Evolutionary conservation across 2,888 invertebrate genomes (phyloP), one percentile per base, ranked within the genome.

Genomic region (Bembecia ichneumoniformis): DNA sequence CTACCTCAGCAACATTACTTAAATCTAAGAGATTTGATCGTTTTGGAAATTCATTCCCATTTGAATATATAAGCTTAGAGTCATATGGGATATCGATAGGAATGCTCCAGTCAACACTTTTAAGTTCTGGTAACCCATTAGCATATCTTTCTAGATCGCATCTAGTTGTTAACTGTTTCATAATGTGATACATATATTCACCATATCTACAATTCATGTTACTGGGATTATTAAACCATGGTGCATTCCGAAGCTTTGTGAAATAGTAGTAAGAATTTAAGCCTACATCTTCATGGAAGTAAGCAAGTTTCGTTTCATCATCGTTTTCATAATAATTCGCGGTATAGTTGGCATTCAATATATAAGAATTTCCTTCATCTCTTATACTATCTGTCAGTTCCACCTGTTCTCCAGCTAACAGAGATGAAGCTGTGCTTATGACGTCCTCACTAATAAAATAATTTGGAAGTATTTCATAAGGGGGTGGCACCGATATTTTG

Each of bases 211-310:
- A 74, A 48, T 86, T 77, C 50, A 82, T 75, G 17, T 86, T 77
- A 13, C 58, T 49, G 11, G 57, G 52, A 28, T 51, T 54, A 57
- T 90, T 74, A 73, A 89, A 87, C 86, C 89, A 90, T 3, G 91
- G 89, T 45, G 89, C 84, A 57, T 76, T 66, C 60, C 90, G 89
- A 55, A 91, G 79, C 59, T 79, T 82, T 53, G 62, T 70, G 63
- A 89, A 87, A 71, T 88, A 91, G 77, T 92, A 92, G 74, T 87
- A 92, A 0, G 89, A 71, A 70, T 92, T 93, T 54, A 92, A 77
- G 47, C 91, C 92, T 51, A 93, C 76, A 64, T 93, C 93, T 73
- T 93, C 92, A n/a, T 89, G 89, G 73, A 92, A 93, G 71, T 93
- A 93, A 45, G 90, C 88, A 50, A 93, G 60, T 59, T 88, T 88